These are phyloP conservation scores for Brienomyrus brachyistius DNA, from an alignment of 2,113 vertebrate species.

Conservation along the genomic window DNA sequence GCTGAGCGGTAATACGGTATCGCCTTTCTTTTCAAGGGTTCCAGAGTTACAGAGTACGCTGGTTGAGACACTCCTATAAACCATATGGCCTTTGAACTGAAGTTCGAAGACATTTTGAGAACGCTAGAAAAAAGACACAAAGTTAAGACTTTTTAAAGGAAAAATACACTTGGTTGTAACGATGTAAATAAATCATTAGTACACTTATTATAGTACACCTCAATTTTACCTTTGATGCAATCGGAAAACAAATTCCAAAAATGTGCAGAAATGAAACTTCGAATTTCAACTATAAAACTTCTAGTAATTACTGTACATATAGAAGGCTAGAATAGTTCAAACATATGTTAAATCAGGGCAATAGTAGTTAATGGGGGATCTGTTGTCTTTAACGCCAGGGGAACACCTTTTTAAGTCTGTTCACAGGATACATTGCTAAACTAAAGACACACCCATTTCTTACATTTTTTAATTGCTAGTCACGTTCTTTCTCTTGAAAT, in stretches of 20 bases:
- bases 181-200: neutral
- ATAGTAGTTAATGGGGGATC: neutral
- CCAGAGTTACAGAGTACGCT: neutral
- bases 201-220: neutral
- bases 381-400: neutral
- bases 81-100: neutral
- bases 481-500: constrained; percentile 19
- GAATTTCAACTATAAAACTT: neutral
- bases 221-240: neutral
- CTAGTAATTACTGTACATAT: neutral
- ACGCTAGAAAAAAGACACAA: neutral
- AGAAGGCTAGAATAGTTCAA: neutral
- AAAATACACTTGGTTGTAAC: neutral
- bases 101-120: neutral
- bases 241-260: neutral
- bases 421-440: neutral
- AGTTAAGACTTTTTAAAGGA: neutral
- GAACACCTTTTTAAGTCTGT: neutral
- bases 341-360: neutral
- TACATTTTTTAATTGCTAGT: constrained; percentile 11
- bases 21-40: constrained; percentile 2
- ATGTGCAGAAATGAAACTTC: neutral
- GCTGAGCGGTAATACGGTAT: neutral
- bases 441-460: constrained; percentile 8
- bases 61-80: neutral